A percentile compares a stretch with the other conserved stretches of the same genome.
phyloP scores from a whole-genome alignment of 2,888 invertebrate genomes.

The Latrodectus hesperus region DNA sequence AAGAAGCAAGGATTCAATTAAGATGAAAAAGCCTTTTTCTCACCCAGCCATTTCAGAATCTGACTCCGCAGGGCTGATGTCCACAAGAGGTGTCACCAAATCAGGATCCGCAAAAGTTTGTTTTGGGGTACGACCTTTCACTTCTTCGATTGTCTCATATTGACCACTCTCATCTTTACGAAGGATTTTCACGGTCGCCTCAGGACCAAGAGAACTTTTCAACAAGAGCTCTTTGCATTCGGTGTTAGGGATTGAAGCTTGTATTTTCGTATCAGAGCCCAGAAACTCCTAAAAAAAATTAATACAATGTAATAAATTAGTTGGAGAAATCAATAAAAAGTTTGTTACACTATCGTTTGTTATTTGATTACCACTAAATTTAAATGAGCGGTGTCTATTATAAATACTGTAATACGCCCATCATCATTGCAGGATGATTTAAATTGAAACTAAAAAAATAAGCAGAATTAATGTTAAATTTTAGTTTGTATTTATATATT shows the following conservation, averaged over 20 bases:
- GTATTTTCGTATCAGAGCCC: background rate
- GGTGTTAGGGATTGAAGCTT: background rate
- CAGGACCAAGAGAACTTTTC: conserved; percentile 66
- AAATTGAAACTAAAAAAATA: too few species aligned
- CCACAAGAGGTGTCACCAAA: conserved; percentile 67
- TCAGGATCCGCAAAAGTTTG: conserved; percentile 45
- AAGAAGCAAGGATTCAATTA: too few species aligned
- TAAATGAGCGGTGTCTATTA: too few species aligned
- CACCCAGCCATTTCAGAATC: conserved; percentile 70
- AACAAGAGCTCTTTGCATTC: conserved; percentile 45
- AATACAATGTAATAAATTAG: background rate
- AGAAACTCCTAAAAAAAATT: conserved; percentile 28
- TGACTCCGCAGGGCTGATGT: conserved; percentile 70
- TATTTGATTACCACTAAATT: too few species aligned
- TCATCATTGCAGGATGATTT: too few species aligned
- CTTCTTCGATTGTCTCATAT: conserved; percentile 48
- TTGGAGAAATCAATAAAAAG: too few species aligned
- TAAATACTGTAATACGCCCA: too few species aligned
- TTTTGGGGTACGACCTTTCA: conserved; percentile 29
- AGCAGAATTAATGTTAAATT: too few species aligned
- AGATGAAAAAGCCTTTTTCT: background rate
- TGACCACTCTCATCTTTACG: conserved; percentile 22
- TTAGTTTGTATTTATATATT: too few species aligned
- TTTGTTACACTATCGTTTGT: too few species aligned
- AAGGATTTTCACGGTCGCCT: conserved; percentile 45